Evolutionary conservation across 2,797 vertebrate genomes (phyloP), one percentile per base, ranked within the genome.

Genomic region (Rachycentron canadum): DNA sequence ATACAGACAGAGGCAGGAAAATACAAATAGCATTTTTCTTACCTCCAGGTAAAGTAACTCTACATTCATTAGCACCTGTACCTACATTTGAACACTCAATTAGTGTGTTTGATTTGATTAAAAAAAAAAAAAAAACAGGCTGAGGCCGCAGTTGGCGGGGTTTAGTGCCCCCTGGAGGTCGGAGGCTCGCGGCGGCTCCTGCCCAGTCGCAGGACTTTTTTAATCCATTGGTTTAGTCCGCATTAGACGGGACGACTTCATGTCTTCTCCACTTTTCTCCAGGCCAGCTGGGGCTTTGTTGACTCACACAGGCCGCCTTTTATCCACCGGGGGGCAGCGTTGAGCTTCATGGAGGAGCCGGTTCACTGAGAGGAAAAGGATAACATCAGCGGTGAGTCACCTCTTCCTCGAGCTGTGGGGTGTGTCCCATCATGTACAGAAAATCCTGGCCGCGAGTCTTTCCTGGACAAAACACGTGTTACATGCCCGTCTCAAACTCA

Each of bases 341-440:
- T 11, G 70, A 0, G 19, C 50, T 21, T 9, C 13, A n/a, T 5
- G 5, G 8, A 45, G 2, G 3, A 17, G 0, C 1, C 30, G 19
- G 19, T 19, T 59, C 6, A 1, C 3, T 14, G 25, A 5, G 25
- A 32, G 62, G 50, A 68, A 52, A 21, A 56, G 36, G 7, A 10
- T 0, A 68, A 41, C 47, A 71, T 25, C 28, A 56, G 32, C 49
- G 5, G 79, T 90, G 92, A 91, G 62, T 92, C 91, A 93, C 85
- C 66, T 71, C 61, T 88, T 90, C 89, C 87, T 36, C 4, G 50
- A 4, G 4, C 5, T 17, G 62, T n/a, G 70, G 84, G 88, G 86
- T 62, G 85, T 67, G 66, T 69, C 76, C 34, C 25, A 0, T 52
- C 60, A 30, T 47, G 7, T n/a, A 40, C 32, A 32, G 25, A 32